phyloP scores from a whole-genome alignment of 2,797 vertebrate species.

The Pithecia hirsuta region DNA sequence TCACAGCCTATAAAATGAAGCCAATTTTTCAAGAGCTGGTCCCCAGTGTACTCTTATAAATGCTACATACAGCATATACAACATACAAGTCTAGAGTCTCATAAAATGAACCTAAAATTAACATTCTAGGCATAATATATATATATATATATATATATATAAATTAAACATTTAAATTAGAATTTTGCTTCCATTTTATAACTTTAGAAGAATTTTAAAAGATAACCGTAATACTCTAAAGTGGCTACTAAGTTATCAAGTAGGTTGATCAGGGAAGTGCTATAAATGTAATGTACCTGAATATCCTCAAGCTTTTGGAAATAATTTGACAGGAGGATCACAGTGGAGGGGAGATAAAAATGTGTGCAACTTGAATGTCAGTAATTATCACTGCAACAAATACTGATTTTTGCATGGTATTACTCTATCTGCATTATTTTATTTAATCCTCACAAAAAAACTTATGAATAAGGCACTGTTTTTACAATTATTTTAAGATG shows the following conservation, averaged over 20 bases:
- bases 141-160: not conserved
- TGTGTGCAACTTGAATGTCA: not conserved
- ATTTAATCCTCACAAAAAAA: not conserved
- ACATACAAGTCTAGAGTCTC: not conserved
- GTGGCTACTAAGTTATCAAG: not conserved
- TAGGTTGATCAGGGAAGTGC: not conserved
- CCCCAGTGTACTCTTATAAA: not conserved
- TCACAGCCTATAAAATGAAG: not conserved
- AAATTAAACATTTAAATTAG: constrained; percentile 32
- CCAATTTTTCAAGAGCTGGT: not conserved
- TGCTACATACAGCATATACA: not conserved
- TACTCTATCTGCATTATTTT: not conserved
- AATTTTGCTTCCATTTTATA: not conserved
- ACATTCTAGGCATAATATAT: not conserved
- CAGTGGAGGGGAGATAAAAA: not conserved
- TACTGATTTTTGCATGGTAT: not conserved
- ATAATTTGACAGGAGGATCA: not conserved
- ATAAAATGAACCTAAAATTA: not conserved
- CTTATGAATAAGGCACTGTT: not conserved
- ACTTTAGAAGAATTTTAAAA: not conserved
- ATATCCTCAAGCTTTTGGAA: not conserved
- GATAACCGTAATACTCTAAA: not conserved
- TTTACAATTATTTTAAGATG: not conserved
- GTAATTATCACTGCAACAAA: not conserved
- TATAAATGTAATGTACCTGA: not conserved